Conservation (phyloP, 2,888 invertebrate genomes). For the Amaurobius ferox region DNA sequence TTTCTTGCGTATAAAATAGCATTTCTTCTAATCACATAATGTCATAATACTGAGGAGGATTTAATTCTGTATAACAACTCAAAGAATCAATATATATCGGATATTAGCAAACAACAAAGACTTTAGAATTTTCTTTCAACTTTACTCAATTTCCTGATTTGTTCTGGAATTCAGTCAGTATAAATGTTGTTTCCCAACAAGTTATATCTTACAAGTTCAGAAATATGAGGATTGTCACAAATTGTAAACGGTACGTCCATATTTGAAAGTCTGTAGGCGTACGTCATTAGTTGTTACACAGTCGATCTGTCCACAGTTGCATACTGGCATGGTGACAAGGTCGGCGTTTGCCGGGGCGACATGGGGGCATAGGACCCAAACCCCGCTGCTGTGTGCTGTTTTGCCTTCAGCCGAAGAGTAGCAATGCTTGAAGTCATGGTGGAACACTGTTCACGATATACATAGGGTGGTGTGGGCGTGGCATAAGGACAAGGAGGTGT, state of each 20-base stretch:
- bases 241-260: not conserved
- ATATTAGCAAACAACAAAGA: slow-evolving; percentile 1
- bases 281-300: slow-evolving; percentile 33
- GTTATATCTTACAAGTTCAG: not conserved
- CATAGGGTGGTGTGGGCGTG: slow-evolving; percentile 91
- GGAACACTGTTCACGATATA: slow-evolving; percentile 86
- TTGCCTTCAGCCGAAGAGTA: slow-evolving; percentile 92
- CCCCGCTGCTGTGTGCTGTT: slow-evolving; percentile 86
- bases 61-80: too few relatives aligned
- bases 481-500: slow-evolving; percentile 87
- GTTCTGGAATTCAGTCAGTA: too few relatives aligned
- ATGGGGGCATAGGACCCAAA: slow-evolving; percentile 73
- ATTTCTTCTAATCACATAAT: too few relatives aligned
- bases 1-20: too few relatives aligned
- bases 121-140: too few relatives aligned
- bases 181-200: not conserved
- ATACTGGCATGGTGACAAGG: slow-evolving; percentile 73
- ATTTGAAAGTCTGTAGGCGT: not conserved
- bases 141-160: too few relatives aligned
- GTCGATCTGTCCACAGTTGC: slow-evolving; percentile 72
- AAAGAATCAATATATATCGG: too few relatives aligned
- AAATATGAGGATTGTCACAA: slow-evolving; percentile 24
- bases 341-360: slow-evolving; percentile 72
- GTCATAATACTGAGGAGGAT: too few relatives aligned
- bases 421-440: slow-evolving; percentile 85